These are phyloP conservation scores for Ophioninae sp. DNA, from an alignment of 2,888 invertebrate species.

Conservation along the genomic window DNA sequence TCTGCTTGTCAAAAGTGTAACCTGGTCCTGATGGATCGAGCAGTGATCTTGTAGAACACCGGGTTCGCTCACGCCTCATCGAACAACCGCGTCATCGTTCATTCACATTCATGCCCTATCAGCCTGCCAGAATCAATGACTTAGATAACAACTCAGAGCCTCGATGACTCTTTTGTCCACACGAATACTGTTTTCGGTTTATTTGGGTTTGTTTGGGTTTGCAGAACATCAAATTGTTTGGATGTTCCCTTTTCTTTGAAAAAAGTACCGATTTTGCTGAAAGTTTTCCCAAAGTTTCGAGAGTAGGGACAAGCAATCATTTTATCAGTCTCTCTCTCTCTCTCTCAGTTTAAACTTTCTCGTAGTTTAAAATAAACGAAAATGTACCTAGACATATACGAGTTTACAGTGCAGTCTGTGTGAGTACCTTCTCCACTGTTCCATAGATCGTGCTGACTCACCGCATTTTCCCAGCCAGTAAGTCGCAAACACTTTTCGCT, in stretches of 20 bases:
- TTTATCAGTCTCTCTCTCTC: conserved; percentile 33
- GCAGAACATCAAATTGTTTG: not conserved
- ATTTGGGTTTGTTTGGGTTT: not conserved
- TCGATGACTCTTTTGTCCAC: not conserved
- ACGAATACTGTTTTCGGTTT: no score
- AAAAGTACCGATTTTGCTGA: not conserved
- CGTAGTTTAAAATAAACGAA: conserved; percentile 15
- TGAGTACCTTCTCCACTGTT: conserved; percentile 24
- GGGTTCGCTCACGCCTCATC: conserved; percentile 32
- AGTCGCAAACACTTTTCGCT: conserved; percentile 64
- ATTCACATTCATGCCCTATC: conserved; percentile 46
- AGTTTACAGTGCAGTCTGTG: not conserved
- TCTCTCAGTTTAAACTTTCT: conserved; percentile 16
- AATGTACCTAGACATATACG: not conserved
- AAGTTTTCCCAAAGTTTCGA: conserved; percentile 12
- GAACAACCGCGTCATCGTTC: conserved; percentile 52
- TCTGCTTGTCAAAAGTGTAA: conserved; percentile 13
- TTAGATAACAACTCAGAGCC: not conserved
- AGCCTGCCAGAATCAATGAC: not conserved
- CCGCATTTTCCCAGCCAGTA: conserved; percentile 60
- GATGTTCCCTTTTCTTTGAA: not conserved
- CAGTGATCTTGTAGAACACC: conserved; percentile 65
- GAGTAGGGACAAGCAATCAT: conserved; percentile 10
- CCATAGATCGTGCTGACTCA: conserved; percentile 57
- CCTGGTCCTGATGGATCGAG: conserved; percentile 29